Conservation (phyloP, 2,797 vertebrate genomes). For the Microcaecilia unicolor region DNA sequence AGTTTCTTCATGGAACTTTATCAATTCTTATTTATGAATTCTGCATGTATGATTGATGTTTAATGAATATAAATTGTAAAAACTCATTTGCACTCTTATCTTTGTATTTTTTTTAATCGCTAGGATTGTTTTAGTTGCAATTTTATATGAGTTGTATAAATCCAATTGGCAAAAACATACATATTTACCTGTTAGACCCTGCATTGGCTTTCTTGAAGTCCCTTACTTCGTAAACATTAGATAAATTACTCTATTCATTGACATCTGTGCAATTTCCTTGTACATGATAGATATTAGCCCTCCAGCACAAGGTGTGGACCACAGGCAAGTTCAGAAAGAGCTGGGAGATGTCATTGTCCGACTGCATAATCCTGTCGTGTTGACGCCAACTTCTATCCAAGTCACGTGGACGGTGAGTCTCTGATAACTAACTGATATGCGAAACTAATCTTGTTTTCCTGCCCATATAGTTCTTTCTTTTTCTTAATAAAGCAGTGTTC, state of each 20-base stretch:
- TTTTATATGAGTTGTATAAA: too few relatives aligned
- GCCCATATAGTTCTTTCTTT: neutral
- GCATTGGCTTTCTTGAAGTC: too few relatives aligned
- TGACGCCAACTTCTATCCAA: conserved; percentile 88
- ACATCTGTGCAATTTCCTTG: conserved; percentile 3
- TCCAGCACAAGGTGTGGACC: conserved; percentile 93
- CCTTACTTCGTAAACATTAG: neutral
- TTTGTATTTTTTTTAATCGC: too few relatives aligned
- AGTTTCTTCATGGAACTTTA: too few relatives aligned
- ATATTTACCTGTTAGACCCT: too few relatives aligned
- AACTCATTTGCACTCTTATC: too few relatives aligned
- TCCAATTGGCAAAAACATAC: too few relatives aligned
- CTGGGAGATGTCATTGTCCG: conserved; percentile 90
- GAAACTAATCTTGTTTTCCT: neutral
- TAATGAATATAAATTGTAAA: too few relatives aligned
- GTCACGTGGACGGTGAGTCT: conserved; percentile 91
- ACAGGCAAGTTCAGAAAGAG: conserved; percentile 94
- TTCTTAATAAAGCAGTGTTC: neutral
- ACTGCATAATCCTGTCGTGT: conserved; percentile 83
- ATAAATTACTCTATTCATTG: neutral
- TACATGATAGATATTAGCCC: conserved; percentile 82
- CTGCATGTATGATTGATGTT: too few relatives aligned
- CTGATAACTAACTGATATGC: neutral
- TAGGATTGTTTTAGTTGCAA: too few relatives aligned
- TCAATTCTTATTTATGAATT: too few relatives aligned